Conservation (phyloP, 2,888 invertebrate species). For the Drosophila austrosaltans region DNA sequence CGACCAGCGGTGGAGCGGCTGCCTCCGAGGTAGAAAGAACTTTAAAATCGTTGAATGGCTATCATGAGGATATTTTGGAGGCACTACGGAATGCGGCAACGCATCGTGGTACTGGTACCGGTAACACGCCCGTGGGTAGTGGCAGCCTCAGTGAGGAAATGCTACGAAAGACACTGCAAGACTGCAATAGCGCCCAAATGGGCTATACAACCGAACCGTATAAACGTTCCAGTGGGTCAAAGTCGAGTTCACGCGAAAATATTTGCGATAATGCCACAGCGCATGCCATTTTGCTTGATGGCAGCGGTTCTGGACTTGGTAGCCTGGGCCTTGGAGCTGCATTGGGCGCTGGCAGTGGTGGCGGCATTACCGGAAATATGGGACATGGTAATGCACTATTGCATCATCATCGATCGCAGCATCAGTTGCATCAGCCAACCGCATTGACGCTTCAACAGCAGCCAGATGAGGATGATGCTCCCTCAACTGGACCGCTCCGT, state of each 20-base stretch:
- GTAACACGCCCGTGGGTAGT: conserved; percentile 87
- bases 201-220: conserved; percentile 85
- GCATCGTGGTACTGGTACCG: conserved; percentile 87
- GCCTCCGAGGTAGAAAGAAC: conserved; percentile 93
- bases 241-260: conserved; percentile 88
- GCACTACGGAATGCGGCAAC: conserved; percentile 93
- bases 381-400: conserved; percentile 82
- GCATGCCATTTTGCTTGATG: conserved; percentile 85
- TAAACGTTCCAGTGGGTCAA: conserved; percentile 85
- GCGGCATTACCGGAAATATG: conserved; percentile 47
- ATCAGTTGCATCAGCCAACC: conserved; percentile 82
- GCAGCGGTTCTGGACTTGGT: conserved; percentile 66
- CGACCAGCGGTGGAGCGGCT: conserved; percentile 85
- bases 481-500: conserved; percentile 92
- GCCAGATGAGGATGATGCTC: conserved; percentile 88
- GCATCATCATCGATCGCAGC: conserved; percentile 81
- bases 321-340: conserved; percentile 71
- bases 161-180: conserved; percentile 87
- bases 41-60: conserved; percentile 94
- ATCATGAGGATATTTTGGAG: conserved; percentile 95
- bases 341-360: conserved; percentile 57
- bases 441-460: conserved; percentile 83
- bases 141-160: conserved; percentile 88
- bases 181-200: conserved; percentile 84
- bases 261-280: conserved; percentile 87